These are phyloP conservation scores for Diplodus sargus DNA, from an alignment of 2,797 vertebrate species.

Conservation along the genomic window DNA sequence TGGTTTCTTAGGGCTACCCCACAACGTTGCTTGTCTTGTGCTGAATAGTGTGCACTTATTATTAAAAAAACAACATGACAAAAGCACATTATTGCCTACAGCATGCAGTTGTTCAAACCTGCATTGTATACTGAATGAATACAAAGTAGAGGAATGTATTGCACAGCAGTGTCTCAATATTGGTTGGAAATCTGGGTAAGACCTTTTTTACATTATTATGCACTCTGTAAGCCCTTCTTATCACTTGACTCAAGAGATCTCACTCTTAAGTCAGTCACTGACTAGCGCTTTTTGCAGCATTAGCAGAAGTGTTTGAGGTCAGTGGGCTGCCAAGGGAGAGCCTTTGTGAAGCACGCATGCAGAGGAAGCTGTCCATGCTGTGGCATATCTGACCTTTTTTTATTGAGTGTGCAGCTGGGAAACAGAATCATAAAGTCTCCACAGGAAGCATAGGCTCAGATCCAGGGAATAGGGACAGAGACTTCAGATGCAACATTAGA, in stretches of 20 bases:
- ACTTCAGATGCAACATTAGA: constrained; percentile 31
- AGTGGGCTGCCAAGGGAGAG: constrained; percentile 45
- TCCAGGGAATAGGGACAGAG: constrained; percentile 48
- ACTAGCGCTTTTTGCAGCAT: constrained; percentile 37
- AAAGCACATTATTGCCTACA: constrained; percentile 7
- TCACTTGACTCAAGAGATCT: constrained; percentile 14
- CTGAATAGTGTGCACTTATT: constrained; percentile 3
- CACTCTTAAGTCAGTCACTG: constrained; percentile 6
- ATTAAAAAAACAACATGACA: constrained; percentile 2
- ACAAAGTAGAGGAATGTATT: not conserved
- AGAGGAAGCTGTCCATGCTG: constrained; percentile 61
- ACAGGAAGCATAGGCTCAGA: constrained; percentile 64
- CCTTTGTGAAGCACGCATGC: constrained; percentile 45
- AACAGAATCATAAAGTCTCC: constrained; percentile 62
- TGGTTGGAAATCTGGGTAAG: constrained; percentile 8
- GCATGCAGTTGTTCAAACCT: not conserved
- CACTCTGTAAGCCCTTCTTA: constrained; percentile 9
- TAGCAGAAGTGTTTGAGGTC: constrained; percentile 45
- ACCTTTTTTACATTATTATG: constrained; percentile 2
- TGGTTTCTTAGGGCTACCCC: not conserved
- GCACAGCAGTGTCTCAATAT: constrained; percentile 4
- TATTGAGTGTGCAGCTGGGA: constrained; percentile 64
- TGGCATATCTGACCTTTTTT: constrained; percentile 62
- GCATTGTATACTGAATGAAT: not conserved
- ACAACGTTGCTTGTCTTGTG: constrained; percentile 23